Base-by-base conservation (phyloP, 1,140 invertebrate species). In the Heliconius hewitsoni region DNA sequence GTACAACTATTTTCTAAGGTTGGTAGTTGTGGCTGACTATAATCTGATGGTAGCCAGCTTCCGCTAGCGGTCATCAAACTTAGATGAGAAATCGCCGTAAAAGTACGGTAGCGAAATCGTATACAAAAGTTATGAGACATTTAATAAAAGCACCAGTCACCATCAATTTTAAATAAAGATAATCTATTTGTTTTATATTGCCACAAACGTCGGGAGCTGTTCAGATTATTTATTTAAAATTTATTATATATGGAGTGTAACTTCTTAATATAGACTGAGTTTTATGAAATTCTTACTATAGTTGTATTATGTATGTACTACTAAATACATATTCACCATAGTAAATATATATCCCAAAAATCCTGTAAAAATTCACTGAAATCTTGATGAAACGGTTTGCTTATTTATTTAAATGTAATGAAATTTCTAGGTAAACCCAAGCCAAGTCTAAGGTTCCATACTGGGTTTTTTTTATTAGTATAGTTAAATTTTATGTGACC, bases 1-100 rank as follows among this genome's bases (percentile, higher is more conserved):
- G 18, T 30, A 77, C 23, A 66, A 23, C 27, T 60, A 60, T 81
- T n/a, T 77, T 9, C 73, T 71, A 73, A 78, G 55, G 76, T 81
- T 75, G 75, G 60, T 72, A 77, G 71, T 73, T 76, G 76, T 79
- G 70, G 79, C 72, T 71, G 73, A 55, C 23, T 78, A 79, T 81
- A 84, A 80, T 81, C 83, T 78, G 78, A 80, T 82, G 76, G 60
- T 71, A 77, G 74, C 70, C 74, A 77, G 77, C 73, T 79, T 81
- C 80, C 77, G 76, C 78, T 76, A 79, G 76, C 78, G 78, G 82
- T 82, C 80, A 78, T 84, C 78, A 82, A 81, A 80, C 81, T 73
- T 80, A 75, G 74, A 76, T 71, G 75, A 77, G 70, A 72, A 75
- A 75, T 39, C 52, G 11, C 60, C 37, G 46, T 39, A 77, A 78